A percentile compares a stretch with the other conserved stretches of the same genome.
These are phyloP conservation scores for Cladorhizidae sp. DNA, from an alignment of 37 sponge, comb jelly and placozoan species.

Conservation along the genomic window DNA sequence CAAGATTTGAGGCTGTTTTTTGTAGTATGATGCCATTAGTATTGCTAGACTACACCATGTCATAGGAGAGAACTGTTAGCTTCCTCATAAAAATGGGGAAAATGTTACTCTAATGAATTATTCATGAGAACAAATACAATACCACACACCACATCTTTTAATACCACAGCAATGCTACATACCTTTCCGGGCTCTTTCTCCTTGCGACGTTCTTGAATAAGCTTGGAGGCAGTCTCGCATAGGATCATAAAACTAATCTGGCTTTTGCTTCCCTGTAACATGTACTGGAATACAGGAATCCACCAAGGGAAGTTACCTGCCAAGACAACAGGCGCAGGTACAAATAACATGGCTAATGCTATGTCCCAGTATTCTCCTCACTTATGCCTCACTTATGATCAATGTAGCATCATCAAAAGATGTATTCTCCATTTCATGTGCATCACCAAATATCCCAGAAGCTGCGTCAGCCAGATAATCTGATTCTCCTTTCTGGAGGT, in stretches of 20 bases:
- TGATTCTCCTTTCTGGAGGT: conserved; percentile 38
- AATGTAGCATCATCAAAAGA: neutral
- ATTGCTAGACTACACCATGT: too few relatives aligned
- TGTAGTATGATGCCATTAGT: too few relatives aligned
- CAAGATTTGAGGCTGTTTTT: too few relatives aligned
- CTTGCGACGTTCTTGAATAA: neutral
- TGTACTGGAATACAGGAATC: conserved; percentile 5
- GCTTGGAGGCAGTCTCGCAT: neutral
- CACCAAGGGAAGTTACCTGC: conserved; percentile 34
- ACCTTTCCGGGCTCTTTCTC: neutral
- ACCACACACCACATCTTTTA: too few relatives aligned
- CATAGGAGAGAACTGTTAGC: too few relatives aligned
- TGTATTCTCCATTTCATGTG: neutral
- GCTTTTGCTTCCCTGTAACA: neutral
- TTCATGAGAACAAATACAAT: too few relatives aligned
- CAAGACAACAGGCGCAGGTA: neutral
- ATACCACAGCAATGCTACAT: too few relatives aligned
- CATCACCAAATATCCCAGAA: conserved; percentile 1
- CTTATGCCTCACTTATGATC: neutral
- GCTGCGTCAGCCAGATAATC: conserved; percentile 56
- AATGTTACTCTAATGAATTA: too few relatives aligned
- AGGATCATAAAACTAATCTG: neutral
- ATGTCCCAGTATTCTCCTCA: too few relatives aligned
- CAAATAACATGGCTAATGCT: too few relatives aligned
- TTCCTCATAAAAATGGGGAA: too few relatives aligned